Base-by-base conservation (phyloP, 2,888 invertebrate species). In the Trissoscelio sp. region DNA sequence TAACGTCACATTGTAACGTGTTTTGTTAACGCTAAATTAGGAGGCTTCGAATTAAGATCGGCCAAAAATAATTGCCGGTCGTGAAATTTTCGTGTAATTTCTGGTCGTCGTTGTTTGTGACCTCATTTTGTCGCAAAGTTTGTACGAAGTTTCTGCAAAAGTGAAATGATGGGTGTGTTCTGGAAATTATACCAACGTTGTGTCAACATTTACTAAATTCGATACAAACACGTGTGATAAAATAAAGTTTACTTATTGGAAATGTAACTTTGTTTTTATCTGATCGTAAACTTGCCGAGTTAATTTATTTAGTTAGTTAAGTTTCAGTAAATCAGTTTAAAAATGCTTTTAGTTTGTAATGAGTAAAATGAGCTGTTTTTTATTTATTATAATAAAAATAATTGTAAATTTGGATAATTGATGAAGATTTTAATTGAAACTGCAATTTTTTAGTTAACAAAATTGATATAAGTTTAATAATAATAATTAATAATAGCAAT, bases 1-100 rank as follows among this genome's bases (percentile, higher is more conserved):
- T 66, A 64, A 53, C 53, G 73, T 55, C 44, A 46, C 14, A 62
- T 44, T 62, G 60, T 51, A 28, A 37, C 18, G 9, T 24, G 58
- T 70, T 60, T 37, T 37, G 48, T 48, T 58, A 51, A 51, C 12
- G 14, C 51, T 72, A 72, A 60, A 60, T 72, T 60, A 72, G 60
- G 72, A 39, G 42, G 14, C 22, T 3, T 0, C 22, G n/a, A 16
- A 44, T 67, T 53, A 42, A 55, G 20, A 31, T 20, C 57, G 28
- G 20, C 22, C 7, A 42, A 28, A 66, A 66, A 51, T 51, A 66
- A 24, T 31, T 20, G 28, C 4, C 18, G 20, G 9, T 51, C 12
- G 16, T 20, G 14, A 14, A 28, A 51, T 22, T 22, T 22, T 48
- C 48, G 22, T 9, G 12, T 12, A 3, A 39, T 39, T 22, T 46